phyloP scores from a whole-genome alignment of 1,140 invertebrate genomes.

The Schlechtendalia chinensis region DNA sequence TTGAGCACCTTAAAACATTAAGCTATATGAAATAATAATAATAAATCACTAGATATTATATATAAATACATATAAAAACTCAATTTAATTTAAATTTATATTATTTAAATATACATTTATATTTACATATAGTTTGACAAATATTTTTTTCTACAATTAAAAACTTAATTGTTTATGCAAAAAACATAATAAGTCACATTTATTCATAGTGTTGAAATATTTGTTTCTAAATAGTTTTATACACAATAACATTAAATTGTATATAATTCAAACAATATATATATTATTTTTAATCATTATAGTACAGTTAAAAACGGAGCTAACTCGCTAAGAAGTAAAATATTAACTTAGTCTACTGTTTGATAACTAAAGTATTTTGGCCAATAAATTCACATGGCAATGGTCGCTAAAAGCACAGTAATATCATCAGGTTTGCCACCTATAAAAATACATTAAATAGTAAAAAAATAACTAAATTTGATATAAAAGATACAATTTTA shows the following conservation, averaged over 20 bases:
- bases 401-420: constrained; percentile 89
- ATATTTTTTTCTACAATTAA: not conserved
- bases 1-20: too few species aligned
- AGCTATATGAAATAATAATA: too few species aligned
- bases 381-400: constrained; percentile 59
- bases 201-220: not conserved
- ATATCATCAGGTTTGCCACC: constrained; percentile 97
- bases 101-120: constrained; percentile 16
- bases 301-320: not conserved
- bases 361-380: not conserved
- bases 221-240: not conserved
- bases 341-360: not conserved
- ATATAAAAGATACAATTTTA: too few species aligned
- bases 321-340: not conserved
- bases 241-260: not conserved
- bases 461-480: not conserved
- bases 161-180: constrained; percentile 4
- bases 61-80: not conserved
- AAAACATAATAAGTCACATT: not conserved
- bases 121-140: constrained; percentile 14
- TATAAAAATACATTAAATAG: constrained; percentile 60
- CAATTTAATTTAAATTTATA: not conserved
- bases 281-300: not conserved
- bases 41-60: too few species aligned
- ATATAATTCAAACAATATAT: not conserved